Evolutionary conservation across 2,888 invertebrate species (phyloP).

Genomic region (Cephus runcator): DNA sequence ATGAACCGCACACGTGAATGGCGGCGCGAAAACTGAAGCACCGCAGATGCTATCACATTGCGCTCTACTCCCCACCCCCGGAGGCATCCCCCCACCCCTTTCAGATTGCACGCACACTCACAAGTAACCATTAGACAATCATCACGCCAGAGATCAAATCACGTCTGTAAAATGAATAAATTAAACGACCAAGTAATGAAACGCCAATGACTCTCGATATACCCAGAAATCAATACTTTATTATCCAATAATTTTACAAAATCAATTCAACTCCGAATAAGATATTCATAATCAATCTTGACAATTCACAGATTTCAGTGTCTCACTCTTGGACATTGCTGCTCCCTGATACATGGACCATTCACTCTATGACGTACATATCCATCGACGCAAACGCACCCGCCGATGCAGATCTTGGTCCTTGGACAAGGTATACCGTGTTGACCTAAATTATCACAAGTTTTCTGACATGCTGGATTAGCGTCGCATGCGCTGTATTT

Average conservation of each 20-base stretch:
- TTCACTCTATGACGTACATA: constrained; percentile 31
- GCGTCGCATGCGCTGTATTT: constrained; percentile 31
- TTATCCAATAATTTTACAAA: too few species aligned
- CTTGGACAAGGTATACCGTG: constrained; percentile 26
- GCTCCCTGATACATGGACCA: constrained; percentile 25
- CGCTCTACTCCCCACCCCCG: constrained; percentile 29
- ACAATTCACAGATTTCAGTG: constrained; percentile 11
- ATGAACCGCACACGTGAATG: constrained; percentile 33
- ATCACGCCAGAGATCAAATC: too few species aligned
- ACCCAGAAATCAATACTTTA: too few species aligned
- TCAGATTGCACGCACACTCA: too few species aligned
- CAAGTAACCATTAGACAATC: too few species aligned
- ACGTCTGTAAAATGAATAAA: too few species aligned
- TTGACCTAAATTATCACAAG: constrained; percentile 34
- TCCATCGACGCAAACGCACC: constrained; percentile 37
- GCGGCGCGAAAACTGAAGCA: constrained; percentile 41
- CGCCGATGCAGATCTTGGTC: constrained; percentile 32
- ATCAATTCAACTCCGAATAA: too few species aligned
- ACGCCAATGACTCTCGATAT: too few species aligned
- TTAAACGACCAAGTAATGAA: too few species aligned
- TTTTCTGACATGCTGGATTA: constrained; percentile 35
- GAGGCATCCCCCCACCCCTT: background rate
- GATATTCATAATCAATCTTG: too few species aligned
- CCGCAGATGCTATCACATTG: constrained; percentile 40
- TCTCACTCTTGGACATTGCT: constrained; percentile 24